Percentiles rank a stretch among this genome's conserved stretches.
phyloP scores from a whole-genome alignment of 2,113 vertebrate species.

The Nymphicus hollandicus region DNA sequence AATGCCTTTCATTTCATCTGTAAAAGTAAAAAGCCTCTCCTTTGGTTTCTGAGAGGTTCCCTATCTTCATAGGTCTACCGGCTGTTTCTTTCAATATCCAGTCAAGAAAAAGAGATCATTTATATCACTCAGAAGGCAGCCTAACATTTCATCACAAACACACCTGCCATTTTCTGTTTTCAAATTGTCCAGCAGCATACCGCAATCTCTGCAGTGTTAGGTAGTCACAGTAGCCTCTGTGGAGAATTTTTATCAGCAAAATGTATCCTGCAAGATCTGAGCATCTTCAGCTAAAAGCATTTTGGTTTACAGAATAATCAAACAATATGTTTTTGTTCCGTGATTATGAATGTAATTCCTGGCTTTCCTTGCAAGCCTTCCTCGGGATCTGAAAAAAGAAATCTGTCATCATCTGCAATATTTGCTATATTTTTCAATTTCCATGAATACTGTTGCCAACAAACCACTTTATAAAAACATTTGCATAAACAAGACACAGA shows the following conservation, averaged over 20 bases:
- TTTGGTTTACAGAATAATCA: constrained; percentile 7
- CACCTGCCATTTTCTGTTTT: background rate
- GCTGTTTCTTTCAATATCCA: background rate
- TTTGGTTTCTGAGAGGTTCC: background rate
- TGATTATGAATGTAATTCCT: constrained; percentile 2
- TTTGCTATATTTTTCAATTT: background rate
- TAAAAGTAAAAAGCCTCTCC: background rate
- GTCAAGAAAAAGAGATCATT: background rate
- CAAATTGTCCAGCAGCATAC: background rate
- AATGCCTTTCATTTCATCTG: background rate
- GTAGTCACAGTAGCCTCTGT: background rate
- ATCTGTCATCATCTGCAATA: background rate
- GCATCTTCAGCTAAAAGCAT: background rate
- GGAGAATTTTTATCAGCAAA: background rate
- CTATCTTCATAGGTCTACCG: background rate
- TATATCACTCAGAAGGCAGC: background rate
- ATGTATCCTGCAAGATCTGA: background rate
- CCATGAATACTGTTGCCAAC: background rate
- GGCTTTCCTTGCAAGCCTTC: background rate
- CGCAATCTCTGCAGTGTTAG: background rate
- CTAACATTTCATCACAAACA: background rate
- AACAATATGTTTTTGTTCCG: background rate
- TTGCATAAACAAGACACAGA: background rate
- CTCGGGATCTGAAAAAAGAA: background rate
- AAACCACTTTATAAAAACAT: constrained; percentile 2